These are phyloP conservation scores for Xylota sylvarum DNA, from an alignment of 2,888 invertebrate genomes.

Conservation along the genomic window DNA sequence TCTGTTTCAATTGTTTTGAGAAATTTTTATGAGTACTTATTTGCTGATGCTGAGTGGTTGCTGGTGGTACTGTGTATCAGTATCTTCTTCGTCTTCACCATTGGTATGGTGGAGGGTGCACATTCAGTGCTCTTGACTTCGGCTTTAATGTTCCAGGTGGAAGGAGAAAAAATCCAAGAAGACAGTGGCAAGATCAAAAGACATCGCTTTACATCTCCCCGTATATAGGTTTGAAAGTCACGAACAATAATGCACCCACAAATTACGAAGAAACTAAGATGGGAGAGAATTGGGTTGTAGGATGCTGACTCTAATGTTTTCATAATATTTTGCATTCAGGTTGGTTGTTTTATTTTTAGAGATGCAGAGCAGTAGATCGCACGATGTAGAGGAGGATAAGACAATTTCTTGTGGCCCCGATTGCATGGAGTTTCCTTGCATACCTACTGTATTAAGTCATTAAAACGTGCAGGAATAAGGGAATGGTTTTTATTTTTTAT, in stretches of 20 bases:
- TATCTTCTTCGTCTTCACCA: constrained; percentile 33
- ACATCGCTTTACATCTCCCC: constrained; percentile 67
- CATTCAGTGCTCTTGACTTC: constrained; percentile 65
- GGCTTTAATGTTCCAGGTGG: constrained; percentile 57
- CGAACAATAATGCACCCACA: constrained; percentile 77
- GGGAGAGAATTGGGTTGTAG: constrained; percentile 43
- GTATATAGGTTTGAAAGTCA: constrained; percentile 73
- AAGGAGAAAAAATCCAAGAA: constrained; percentile 33
- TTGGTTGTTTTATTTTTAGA: constrained; percentile 7
- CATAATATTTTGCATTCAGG: constrained; percentile 66
- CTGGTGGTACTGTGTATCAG: constrained; percentile 28
- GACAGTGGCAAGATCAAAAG: constrained; percentile 75
- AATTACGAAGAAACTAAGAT: constrained; percentile 62
- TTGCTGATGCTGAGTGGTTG: constrained; percentile 41
- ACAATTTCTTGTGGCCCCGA: constrained; percentile 46
- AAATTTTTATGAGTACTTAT: constrained; percentile 76
- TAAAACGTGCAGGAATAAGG: constrained; percentile 37
- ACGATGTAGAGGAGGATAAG: constrained; percentile 26
- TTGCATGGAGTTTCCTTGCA: constrained; percentile 41
- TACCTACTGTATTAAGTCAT: constrained; percentile 65
- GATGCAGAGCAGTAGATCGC: constrained; percentile 4
- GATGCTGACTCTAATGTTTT: constrained; percentile 59
- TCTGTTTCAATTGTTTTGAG: constrained; percentile 78
- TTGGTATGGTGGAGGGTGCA: not conserved
- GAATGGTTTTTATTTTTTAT: not conserved